A percentile compares a stretch with the other conserved stretches of the same genome.
Evolutionary conservation across 2,797 vertebrate species (phyloP).

Genomic region (Sebastolobus altivelis): DNA sequence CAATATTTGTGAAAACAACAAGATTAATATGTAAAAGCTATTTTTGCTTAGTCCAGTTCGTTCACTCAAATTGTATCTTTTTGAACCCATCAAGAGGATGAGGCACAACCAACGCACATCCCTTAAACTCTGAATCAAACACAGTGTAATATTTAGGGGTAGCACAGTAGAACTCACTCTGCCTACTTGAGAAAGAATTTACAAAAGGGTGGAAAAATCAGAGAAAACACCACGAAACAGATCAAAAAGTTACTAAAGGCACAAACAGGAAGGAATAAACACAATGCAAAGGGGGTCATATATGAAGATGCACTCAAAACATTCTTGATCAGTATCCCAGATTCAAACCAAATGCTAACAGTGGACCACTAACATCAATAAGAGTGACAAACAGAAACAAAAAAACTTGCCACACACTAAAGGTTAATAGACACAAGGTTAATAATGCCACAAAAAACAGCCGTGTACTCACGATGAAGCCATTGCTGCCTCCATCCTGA

Average conservation of each 20-base stretch:
- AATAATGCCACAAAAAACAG: neutral
- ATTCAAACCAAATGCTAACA: conserved; percentile 2
- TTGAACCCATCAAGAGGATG: neutral
- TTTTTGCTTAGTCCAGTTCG: neutral
- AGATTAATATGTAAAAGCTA: neutral
- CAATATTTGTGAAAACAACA: neutral
- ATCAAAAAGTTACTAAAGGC: neutral
- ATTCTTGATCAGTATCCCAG: neutral
- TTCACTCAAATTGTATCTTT: neutral
- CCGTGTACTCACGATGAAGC: conserved; percentile 93
- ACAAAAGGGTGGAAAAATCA: neutral
- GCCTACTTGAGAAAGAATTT: neutral
- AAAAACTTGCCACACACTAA: neutral
- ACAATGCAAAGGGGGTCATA: neutral
- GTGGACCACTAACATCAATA: neutral
- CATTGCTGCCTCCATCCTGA: conserved; percentile 93
- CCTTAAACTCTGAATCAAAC: neutral
- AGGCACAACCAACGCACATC: neutral
- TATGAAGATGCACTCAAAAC: neutral
- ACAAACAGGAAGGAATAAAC: neutral
- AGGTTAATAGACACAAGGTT: neutral
- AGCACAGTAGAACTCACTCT: neutral
- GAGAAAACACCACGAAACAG: neutral
- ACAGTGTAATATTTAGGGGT: neutral
- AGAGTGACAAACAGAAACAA: neutral